A percentile compares a stretch with the other conserved stretches of the same genome.
These are phyloP conservation scores for Hanleya hanleyi DNA, from an alignment of 2,888 invertebrate species.

Conservation along the genomic window DNA sequence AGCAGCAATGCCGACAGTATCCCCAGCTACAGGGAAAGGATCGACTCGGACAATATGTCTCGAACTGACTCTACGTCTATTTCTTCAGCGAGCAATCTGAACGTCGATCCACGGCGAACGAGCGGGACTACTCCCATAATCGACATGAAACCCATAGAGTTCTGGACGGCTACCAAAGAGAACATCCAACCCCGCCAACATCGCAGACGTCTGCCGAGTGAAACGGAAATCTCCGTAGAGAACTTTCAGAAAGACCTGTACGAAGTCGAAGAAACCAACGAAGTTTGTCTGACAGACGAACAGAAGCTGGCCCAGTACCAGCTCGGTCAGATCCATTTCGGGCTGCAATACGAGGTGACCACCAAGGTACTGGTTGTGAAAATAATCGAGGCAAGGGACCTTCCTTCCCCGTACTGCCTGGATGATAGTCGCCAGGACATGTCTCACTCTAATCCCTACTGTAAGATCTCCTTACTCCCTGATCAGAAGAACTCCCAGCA, in stretches of 20 bases:
- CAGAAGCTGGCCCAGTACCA: conserved; percentile 68
- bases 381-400: conserved; percentile 73
- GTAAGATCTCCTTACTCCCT: conserved; percentile 72
- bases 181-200: conserved; percentile 68
- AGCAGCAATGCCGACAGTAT: conserved; percentile 55
- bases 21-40: conserved; percentile 56
- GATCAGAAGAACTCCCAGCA: conserved; percentile 74
- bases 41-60: conserved; percentile 65
- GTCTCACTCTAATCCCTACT: conserved; percentile 75
- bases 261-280: conserved; percentile 51
- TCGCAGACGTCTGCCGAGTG: conserved; percentile 63
- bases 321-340: conserved; percentile 71
- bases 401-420: conserved; percentile 70
- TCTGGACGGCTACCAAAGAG: conserved; percentile 72
- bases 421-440: conserved; percentile 72
- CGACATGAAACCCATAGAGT: conserved; percentile 74
- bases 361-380: conserved; percentile 69
- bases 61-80: conserved; percentile 60
- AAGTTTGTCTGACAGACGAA: conserved; percentile 67
- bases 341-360: conserved; percentile 71
- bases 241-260: conserved; percentile 72
- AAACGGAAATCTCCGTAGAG: conserved; percentile 71
- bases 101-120: conserved; percentile 45
- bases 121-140: conserved; percentile 68
- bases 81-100: conserved; percentile 49